Conservation (phyloP, 2,797 vertebrate species). For the Percopsis omiscomaycus region DNA sequence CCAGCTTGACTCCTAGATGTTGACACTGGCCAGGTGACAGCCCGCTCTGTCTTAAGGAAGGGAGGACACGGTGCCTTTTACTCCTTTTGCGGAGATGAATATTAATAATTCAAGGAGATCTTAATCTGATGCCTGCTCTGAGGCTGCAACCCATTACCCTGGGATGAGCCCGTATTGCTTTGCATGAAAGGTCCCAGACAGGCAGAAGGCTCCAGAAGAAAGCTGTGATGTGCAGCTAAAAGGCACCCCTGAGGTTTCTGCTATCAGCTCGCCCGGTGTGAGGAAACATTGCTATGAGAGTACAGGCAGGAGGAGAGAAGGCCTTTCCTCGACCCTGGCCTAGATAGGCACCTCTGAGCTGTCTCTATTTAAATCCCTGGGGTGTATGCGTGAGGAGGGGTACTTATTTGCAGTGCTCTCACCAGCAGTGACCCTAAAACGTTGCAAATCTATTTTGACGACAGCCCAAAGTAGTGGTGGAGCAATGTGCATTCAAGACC, state of each 20-base stretch:
- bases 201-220: conserved; percentile 45
- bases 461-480: neutral
- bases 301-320: conserved; percentile 6
- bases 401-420: conserved; percentile 25
- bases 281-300: conserved; percentile 39
- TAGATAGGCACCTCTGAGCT: conserved; percentile 16
- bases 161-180: conserved; percentile 63
- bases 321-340: neutral
- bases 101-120: conserved; percentile 77
- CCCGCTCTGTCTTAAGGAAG: conserved; percentile 46
- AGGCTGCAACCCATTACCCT: conserved; percentile 59
- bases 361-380: conserved; percentile 15
- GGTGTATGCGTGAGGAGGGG: conserved; percentile 12
- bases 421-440: conserved; percentile 15
- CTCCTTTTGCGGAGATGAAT: conserved; percentile 54
- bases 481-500: neutral
- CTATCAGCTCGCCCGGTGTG: conserved; percentile 44
- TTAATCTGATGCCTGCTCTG: conserved; percentile 54
- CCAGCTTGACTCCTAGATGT: conserved; percentile 58
- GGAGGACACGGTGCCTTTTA: conserved; percentile 38
- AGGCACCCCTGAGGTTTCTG: conserved; percentile 52
- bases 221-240: conserved; percentile 44
- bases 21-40: conserved; percentile 66
- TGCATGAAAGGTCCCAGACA: conserved; percentile 62
- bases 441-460: conserved; percentile 18